Percentiles rank a stretch among this genome's conserved stretches.
phyloP scores from a whole-genome alignment of 2,113 vertebrate species.

The Coreoperca whiteheadi region DNA sequence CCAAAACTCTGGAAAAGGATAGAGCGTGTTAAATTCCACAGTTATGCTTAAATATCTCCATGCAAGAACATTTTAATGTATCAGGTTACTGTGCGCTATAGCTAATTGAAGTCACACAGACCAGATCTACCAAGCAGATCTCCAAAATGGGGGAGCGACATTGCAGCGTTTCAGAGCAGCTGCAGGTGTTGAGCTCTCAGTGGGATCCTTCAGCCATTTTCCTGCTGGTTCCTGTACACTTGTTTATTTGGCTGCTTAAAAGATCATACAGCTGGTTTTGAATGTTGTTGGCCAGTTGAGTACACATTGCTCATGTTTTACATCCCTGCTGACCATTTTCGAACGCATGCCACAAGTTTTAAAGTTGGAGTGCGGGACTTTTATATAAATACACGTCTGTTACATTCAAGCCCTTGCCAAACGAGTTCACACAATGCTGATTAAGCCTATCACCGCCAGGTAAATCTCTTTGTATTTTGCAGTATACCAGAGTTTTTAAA shows the following conservation, averaged over 20 bases:
- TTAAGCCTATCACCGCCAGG: too few species aligned
- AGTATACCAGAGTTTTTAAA: too few species aligned
- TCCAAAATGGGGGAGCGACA: background rate
- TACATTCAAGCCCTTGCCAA: too few species aligned
- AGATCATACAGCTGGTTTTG: constrained; percentile 26
- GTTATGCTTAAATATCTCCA: background rate
- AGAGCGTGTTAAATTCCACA: background rate
- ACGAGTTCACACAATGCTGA: too few species aligned
- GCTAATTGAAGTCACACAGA: background rate
- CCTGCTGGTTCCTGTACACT: constrained; percentile 23
- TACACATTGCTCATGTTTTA: constrained; percentile 10
- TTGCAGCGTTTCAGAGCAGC: constrained; percentile 3
- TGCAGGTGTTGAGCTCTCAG: constrained; percentile 54
- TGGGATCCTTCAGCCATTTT: constrained; percentile 51
- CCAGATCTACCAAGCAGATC: background rate
- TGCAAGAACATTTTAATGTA: background rate
- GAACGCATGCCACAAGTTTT: too few species aligned
- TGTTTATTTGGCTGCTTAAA: constrained; percentile 49
- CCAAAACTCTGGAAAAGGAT: background rate
- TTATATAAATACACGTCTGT: too few species aligned
- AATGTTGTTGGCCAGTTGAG: constrained; percentile 39
- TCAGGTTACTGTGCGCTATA: background rate
- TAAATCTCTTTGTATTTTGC: too few species aligned
- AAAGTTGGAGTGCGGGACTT: too few species aligned
- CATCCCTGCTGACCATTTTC: constrained; percentile 17